Evolutionary conservation across 2,888 invertebrate genomes (phyloP).

Genomic region (Hemithea aestivaria): DNA sequence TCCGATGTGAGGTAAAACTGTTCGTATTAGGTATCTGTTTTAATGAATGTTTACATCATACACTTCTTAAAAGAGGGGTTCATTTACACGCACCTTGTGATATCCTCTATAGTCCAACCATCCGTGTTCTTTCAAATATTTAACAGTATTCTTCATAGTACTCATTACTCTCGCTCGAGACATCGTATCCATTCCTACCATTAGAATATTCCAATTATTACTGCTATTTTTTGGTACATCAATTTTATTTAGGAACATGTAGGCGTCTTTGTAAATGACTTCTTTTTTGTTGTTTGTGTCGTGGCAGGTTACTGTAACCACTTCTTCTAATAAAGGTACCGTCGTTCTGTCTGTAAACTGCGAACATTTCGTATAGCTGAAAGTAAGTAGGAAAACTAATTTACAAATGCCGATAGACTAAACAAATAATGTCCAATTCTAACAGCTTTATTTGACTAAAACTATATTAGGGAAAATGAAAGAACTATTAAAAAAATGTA

Average conservation of each 20-base stretch:
- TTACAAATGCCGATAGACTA: too few species aligned
- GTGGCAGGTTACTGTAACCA: conserved; percentile 43
- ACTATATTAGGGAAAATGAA: too few species aligned
- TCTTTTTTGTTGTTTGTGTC: conserved; percentile 7
- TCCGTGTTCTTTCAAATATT: conserved; percentile 81
- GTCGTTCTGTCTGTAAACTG: conserved; percentile 38
- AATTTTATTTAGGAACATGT: conserved; percentile 41
- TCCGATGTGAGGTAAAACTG: too few species aligned
- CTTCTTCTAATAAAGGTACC: conserved; percentile 36
- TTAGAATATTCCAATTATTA: conserved; percentile 76
- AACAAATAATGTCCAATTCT: too few species aligned
- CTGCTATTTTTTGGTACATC: conserved; percentile 2
- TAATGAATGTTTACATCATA: too few species aligned
- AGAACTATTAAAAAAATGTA: too few species aligned
- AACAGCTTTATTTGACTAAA: too few species aligned
- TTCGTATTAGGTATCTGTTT: too few species aligned
- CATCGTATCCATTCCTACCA: conserved; percentile 90
- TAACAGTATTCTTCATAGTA: conserved; percentile 85
- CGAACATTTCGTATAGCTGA: conserved; percentile 41
- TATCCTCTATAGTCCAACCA: conserved; percentile 82
- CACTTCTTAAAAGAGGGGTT: too few species aligned
- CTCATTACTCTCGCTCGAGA: conserved; percentile 87
- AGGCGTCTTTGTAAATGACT: conserved; percentile 45
- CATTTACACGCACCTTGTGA: too few species aligned
- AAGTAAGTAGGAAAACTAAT: too few species aligned